Evolutionary conservation across 2,113 vertebrate genomes (phyloP).

Genomic region (Terrapene triunguis): DNA sequence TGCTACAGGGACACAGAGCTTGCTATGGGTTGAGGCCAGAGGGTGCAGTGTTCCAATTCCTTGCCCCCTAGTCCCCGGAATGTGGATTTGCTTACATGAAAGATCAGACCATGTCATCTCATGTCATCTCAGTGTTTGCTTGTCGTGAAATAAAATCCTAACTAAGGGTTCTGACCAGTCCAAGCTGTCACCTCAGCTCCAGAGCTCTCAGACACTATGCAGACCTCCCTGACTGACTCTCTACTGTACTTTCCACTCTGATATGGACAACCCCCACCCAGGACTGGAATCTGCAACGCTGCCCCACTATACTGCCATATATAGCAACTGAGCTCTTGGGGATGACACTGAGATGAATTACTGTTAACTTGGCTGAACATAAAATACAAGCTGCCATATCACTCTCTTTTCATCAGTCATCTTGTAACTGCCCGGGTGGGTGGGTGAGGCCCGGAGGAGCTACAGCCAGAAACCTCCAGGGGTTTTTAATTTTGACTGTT

Average conservation of each 20-base stretch:
- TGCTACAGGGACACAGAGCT: not conserved
- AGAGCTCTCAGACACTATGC: not conserved
- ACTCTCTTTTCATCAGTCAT: not conserved
- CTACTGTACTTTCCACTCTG: not conserved
- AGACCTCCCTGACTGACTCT: not conserved
- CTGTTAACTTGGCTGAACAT: not conserved
- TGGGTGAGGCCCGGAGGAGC: not conserved
- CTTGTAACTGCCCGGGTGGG: fast-evolving
- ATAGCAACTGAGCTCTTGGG: not conserved
- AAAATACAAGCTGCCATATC: not conserved
- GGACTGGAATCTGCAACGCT: not conserved
- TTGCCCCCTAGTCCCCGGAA: not conserved
- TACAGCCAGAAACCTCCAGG: not conserved
- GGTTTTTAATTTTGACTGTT: not conserved
- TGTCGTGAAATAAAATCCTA: not conserved
- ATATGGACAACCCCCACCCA: not conserved
- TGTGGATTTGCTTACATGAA: not conserved
- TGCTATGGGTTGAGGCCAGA: not conserved
- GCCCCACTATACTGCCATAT: fast-evolving
- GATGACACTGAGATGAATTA: fast-evolving
- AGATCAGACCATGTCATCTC: not conserved
- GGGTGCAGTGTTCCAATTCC: not conserved
- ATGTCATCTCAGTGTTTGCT: not conserved
- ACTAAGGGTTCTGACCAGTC: not conserved
- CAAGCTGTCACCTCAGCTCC: not conserved